Evolutionary conservation across 2,888 invertebrate genomes (phyloP).

Genomic region (Tetropium fuscum): DNA sequence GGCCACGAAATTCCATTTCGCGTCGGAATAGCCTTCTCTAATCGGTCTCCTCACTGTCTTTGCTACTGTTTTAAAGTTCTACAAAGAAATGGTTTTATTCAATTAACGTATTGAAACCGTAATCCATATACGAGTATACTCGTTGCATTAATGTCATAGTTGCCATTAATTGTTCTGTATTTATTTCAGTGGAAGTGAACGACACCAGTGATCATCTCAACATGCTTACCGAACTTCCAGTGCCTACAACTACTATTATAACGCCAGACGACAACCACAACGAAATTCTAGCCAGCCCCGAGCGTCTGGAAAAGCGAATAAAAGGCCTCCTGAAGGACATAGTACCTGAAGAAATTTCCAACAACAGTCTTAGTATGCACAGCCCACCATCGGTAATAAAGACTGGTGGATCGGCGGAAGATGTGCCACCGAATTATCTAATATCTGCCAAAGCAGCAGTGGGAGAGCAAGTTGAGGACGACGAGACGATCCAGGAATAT

Average conservation of each 20-base stretch:
- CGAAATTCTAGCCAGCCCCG: slow-evolving; percentile 50
- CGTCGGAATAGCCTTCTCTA: no score
- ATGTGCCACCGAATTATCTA: slow-evolving; percentile 46
- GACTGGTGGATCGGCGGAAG: slow-evolving; percentile 54
- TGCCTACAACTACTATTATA: slow-evolving; percentile 47
- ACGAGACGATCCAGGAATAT: slow-evolving; percentile 66
- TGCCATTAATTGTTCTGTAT: no score
- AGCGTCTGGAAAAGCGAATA: slow-evolving; percentile 36
- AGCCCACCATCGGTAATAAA: slow-evolving; percentile 49
- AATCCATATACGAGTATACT: no score
- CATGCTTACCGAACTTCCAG: slow-evolving; percentile 42
- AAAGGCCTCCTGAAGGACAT: slow-evolving; percentile 12
- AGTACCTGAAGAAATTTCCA: slow-evolving; percentile 52
- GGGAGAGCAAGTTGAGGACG: slow-evolving; percentile 53
- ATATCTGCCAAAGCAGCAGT: slow-evolving; percentile 54
- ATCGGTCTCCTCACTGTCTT: no score
- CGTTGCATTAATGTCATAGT: no score
- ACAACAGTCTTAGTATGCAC: slow-evolving; percentile 52
- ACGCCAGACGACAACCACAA: slow-evolving; percentile 60
- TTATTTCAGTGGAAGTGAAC: slow-evolving; percentile 55
- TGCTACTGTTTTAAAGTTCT: no score
- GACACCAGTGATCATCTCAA: slow-evolving; percentile 50
- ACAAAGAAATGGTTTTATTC: no score
- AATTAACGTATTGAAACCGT: no score
- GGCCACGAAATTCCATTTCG: no score